Evolutionary conservation across 2,113 vertebrate species (phyloP).

Genomic region (Boulengeromyrus knoepffleri): DNA sequence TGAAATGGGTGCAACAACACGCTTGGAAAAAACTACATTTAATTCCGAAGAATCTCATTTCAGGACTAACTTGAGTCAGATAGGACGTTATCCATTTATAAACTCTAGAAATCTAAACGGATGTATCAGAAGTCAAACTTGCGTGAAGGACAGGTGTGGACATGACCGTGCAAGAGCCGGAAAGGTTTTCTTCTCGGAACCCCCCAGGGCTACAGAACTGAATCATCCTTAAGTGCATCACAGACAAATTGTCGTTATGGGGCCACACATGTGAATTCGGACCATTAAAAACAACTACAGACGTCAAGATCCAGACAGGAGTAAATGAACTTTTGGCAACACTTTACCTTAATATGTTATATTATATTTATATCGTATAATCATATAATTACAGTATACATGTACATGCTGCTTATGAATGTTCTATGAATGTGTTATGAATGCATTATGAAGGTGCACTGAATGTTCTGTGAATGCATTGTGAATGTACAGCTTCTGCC

Average conservation of each 20-base stretch:
- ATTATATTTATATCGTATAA: neutral
- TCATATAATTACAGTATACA: neutral
- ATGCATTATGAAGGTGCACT: neutral
- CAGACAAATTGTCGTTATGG: neutral
- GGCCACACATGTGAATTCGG: neutral
- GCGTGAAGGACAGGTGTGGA: neutral
- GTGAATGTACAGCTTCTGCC: neutral
- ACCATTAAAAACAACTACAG: neutral
- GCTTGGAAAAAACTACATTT: neutral
- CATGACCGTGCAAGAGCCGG: neutral
- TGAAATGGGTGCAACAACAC: neutral
- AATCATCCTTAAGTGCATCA: neutral
- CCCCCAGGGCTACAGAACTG: neutral
- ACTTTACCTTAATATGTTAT: neutral
- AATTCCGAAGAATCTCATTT: neutral
- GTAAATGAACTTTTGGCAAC: neutral
- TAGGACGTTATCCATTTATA: no score
- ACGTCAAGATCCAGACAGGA: neutral
- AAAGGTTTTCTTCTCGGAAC: neutral
- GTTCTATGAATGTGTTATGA: neutral
- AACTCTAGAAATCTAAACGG: neutral
- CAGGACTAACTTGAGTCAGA: no score
- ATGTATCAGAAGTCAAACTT: neutral
- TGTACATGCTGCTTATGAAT: neutral
- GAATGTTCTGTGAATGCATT: neutral